Percentiles rank a stretch among this genome's conserved stretches.
These are phyloP conservation scores for Odontamblyopus lacepedii DNA, from an alignment of 2,797 vertebrate species.

Conservation along the genomic window DNA sequence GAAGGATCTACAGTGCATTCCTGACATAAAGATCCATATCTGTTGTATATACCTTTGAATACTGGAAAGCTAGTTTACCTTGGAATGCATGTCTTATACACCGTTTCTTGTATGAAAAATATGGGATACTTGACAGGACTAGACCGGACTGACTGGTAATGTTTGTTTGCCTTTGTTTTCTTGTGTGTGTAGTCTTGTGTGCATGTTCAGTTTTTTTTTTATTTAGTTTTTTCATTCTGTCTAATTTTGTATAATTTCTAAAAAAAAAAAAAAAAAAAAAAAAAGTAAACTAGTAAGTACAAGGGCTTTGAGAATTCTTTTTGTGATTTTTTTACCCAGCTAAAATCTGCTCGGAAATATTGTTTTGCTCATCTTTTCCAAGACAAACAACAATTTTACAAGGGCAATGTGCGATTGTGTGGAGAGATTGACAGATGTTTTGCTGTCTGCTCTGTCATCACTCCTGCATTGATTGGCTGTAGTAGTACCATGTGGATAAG, in stretches of 20 bases:
- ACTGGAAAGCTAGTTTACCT: background rate
- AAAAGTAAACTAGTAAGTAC: background rate
- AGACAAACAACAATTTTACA: background rate
- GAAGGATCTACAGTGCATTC: background rate
- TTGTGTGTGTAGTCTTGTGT: too few relatives aligned
- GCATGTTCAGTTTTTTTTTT: too few relatives aligned
- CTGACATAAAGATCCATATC: background rate
- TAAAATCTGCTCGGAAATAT: background rate
- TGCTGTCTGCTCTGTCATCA: background rate
- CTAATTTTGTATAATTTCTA: too few relatives aligned
- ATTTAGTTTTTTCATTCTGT: too few relatives aligned
- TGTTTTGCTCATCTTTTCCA: background rate
- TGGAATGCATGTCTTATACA: background rate
- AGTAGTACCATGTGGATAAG: conserved; percentile 3
- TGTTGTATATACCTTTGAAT: background rate
- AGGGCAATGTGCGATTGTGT: background rate
- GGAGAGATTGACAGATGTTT: background rate
- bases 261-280: too few relatives aligned
- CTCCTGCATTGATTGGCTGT: conserved; percentile 3
- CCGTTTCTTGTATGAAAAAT: background rate
- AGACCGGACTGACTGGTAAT: too few relatives aligned
- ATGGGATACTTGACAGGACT: too few relatives aligned
- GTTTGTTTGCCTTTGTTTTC: too few relatives aligned
- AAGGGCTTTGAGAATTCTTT: background rate
- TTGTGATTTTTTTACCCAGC: background rate